Conservation (phyloP, 30 jellyfish, hydroid and myxozoan species). For the Morbakka virulenta region DNA sequence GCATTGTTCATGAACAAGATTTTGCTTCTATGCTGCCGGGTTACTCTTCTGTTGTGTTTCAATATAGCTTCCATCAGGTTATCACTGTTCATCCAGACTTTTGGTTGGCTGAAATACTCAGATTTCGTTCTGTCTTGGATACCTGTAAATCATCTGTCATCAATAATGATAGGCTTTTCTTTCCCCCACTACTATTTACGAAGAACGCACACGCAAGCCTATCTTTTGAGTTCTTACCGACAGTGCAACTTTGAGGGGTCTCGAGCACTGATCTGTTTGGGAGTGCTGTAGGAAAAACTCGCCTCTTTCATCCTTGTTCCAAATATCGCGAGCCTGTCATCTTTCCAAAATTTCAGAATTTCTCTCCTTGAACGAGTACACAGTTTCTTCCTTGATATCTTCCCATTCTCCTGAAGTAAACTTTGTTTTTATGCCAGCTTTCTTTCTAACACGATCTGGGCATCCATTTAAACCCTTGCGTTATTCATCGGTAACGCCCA, state of each 20-base stretch:
- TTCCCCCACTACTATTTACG: slow-evolving; percentile 46
- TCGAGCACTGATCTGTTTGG: slow-evolving; percentile 15
- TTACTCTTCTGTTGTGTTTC: slow-evolving; percentile 8
- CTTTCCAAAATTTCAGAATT: slow-evolving; percentile 3
- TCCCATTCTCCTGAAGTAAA: slow-evolving; percentile 23
- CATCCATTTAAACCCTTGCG: no score
- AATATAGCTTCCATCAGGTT: slow-evolving; percentile 10
- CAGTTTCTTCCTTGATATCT: slow-evolving; percentile 33
- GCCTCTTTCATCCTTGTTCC: slow-evolving; percentile 47
- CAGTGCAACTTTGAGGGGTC: neutral
- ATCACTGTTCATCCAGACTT: slow-evolving; percentile 57
- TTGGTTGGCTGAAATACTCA: slow-evolving; percentile 17
- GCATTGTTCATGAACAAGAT: slow-evolving; percentile 48
- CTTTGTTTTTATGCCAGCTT: no score
- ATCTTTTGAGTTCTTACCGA: slow-evolving; percentile 33
- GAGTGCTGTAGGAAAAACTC: slow-evolving; percentile 23
- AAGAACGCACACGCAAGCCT: slow-evolving; percentile 18
- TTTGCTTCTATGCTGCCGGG: neutral
- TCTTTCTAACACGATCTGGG: no score
- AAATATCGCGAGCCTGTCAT: no score
- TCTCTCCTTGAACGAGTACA: slow-evolving; percentile 24
- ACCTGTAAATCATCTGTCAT: slow-evolving; percentile 26
- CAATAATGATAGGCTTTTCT: neutral
- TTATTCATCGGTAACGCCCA: no score
- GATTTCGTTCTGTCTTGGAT: neutral